Evolutionary conservation across 2,113 vertebrate species (phyloP), one percentile per base, ranked within the genome.

Genomic region (Microcebus tavaratra): DNA sequence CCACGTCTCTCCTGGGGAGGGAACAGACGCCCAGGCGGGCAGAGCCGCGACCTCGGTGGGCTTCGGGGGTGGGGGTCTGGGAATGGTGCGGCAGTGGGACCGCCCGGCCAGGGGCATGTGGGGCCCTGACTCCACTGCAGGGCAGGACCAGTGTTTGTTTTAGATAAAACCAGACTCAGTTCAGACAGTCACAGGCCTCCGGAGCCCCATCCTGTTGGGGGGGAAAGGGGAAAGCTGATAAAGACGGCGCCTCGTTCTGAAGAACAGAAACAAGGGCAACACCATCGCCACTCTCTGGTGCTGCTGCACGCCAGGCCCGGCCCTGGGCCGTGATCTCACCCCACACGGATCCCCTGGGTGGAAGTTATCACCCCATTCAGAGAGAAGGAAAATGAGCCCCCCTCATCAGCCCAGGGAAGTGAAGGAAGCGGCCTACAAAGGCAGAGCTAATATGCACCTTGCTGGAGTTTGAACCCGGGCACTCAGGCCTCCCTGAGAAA

Each of bases 81-180:
- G 67, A 82, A 73, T 39, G 39, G n/a, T 11, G 17, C 0, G 0
- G 84, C 59, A 36, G 36, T 3, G 6, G 45, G 63, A 36, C 42
- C 27, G 3, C 45, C 21, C 18, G 34, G 67, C 50, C n/a, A 8
- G 17, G 17, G n/a, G 18, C 42, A 48, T n/a, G 18, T 5, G 82
- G 34, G 36, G 53, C 68, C 29, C 55, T 36, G 8, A 31, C 61
- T 59, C 73, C 31, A 78, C 55, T 23, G 9, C 73, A 75, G 63
- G 80, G 92, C 15, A 70, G 82, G 48, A 45, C 79, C 75, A 8
- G 63, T 29, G 59, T 96, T 96, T 90, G 65, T 85, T 93, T 94
- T 76, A 92, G 92, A 97, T 96, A 96, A 96, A 92, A 72, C 53
- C 25, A 72, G 88, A 31, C 45, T 63, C 55, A 10, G 23, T 82